Conservation (phyloP, 2,797 vertebrate species). For the Protosalanx chinensis region DNA sequence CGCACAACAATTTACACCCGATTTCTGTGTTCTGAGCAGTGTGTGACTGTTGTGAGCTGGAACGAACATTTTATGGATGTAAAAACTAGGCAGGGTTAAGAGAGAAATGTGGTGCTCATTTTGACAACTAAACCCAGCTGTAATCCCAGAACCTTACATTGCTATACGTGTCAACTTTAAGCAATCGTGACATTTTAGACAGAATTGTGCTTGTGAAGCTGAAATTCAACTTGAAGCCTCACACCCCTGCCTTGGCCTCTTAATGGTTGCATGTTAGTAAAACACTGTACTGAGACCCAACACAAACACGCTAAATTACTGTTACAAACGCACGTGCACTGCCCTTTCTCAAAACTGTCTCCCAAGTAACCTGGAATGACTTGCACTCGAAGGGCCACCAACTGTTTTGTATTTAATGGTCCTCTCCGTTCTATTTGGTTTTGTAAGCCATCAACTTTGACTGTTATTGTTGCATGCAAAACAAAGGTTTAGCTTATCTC, state of each 20-base stretch:
- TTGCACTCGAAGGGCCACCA: constrained; percentile 23
- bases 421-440: constrained; percentile 36
- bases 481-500: constrained; percentile 61
- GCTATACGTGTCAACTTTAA: not conserved
- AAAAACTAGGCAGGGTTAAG: not conserved
- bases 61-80: not conserved
- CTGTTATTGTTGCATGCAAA: constrained; percentile 59
- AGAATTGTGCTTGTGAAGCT: not conserved
- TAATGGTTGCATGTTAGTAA: constrained; percentile 32
- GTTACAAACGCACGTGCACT: constrained; percentile 23
- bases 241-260: not conserved
- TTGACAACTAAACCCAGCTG: not conserved
- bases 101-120: not conserved
- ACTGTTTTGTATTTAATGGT: constrained; percentile 6
- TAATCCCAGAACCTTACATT: not conserved
- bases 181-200: not conserved
- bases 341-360: constrained; percentile 21
- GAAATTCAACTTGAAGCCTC: not conserved
- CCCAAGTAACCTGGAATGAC: constrained; percentile 27
- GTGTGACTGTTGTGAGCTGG: not conserved
- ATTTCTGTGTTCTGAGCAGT: not conserved
- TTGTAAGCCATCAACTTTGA: constrained; percentile 24
- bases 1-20: not conserved
- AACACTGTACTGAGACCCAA: constrained; percentile 19
- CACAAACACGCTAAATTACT: constrained; percentile 22